These are phyloP conservation scores for Bufo gargarizans DNA, from an alignment of 2,113 vertebrate genomes.

Conservation along the genomic window DNA sequence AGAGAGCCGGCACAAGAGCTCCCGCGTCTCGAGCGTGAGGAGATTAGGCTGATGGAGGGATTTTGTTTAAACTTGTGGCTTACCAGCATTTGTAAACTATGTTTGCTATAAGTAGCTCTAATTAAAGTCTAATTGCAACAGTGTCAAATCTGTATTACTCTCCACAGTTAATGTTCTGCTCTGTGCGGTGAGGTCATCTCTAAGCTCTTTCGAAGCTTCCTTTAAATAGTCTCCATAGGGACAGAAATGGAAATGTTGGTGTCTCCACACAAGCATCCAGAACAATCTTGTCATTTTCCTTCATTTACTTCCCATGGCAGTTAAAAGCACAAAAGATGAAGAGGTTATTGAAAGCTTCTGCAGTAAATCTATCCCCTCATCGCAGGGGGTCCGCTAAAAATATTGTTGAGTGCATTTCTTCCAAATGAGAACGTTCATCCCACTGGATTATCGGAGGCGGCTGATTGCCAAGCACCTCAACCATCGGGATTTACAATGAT, in stretches of 20 bases:
- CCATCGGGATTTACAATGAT: neutral
- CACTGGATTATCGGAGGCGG: neutral
- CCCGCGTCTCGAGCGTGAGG: neutral
- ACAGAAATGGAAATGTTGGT: slow-evolving; percentile 48
- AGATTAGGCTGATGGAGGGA: slow-evolving; percentile 21
- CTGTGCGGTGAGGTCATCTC: slow-evolving; percentile 34
- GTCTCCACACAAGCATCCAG: slow-evolving; percentile 41
- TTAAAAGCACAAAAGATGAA: slow-evolving; percentile 48
- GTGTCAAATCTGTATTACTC: slow-evolving; percentile 4
- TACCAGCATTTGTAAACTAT: slow-evolving; percentile 38
- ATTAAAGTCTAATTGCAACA: slow-evolving; percentile 49
- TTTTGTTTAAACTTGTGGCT: slow-evolving; percentile 39
- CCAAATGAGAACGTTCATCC: slow-evolving; percentile 26
- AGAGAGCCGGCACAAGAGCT: neutral
- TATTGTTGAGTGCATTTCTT: slow-evolving; percentile 24
- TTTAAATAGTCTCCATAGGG: slow-evolving; percentile 47
- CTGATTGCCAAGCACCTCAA: slow-evolving; percentile 5
- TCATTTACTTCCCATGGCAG: slow-evolving; percentile 37
- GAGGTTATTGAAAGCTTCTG: slow-evolving; percentile 40
- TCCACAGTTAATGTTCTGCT: neutral
- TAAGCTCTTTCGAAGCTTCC: slow-evolving; percentile 15
- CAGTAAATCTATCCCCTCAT: neutral
- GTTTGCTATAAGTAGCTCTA: slow-evolving; percentile 22
- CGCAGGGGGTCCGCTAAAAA: slow-evolving; percentile 40
- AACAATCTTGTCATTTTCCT: slow-evolving; percentile 31